Evolutionary conservation across 1,140 invertebrate species (phyloP).

Genomic region (Heliconius hermathena): DNA sequence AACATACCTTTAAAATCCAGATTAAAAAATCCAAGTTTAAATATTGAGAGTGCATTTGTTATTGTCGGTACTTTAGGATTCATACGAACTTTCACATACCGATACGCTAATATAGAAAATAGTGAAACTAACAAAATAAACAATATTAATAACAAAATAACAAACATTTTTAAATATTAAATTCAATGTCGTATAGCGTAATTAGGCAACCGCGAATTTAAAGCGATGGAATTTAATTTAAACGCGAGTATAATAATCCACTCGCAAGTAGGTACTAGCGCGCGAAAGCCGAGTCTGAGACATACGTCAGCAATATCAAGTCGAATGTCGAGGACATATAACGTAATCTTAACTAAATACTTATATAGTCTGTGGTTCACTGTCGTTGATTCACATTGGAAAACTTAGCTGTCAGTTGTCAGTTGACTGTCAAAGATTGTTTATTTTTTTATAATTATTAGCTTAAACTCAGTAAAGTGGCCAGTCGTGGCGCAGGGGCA

Average conservation of each 20-base stretch:
- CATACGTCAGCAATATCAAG: too few species aligned
- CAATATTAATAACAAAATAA: not conserved
- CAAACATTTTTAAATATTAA: not conserved
- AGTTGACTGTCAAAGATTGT: too few species aligned
- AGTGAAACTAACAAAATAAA: constrained; percentile 17
- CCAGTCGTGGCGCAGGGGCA: too few species aligned
- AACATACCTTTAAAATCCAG: constrained; percentile 4
- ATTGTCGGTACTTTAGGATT: constrained; percentile 10
- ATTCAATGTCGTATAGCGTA: not conserved
- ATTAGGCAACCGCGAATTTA: not conserved
- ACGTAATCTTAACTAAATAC: too few species aligned
- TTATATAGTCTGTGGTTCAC: too few species aligned
- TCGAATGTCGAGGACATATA: too few species aligned
- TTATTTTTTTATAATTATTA: too few species aligned
- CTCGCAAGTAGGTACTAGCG: not conserved
- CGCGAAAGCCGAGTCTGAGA: too few species aligned
- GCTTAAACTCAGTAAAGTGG: too few species aligned
- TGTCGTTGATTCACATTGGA: too few species aligned
- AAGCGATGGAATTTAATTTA: not conserved
- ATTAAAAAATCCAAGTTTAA: constrained; percentile 11
- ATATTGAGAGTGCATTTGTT: not conserved
- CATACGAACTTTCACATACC: constrained; percentile 15
- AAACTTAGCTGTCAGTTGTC: too few species aligned
- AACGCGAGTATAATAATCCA: not conserved
- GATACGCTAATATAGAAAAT: not conserved